These are phyloP conservation scores for Andrena haemorrhoa DNA, from an alignment of 2,888 invertebrate species.

Conservation along the genomic window DNA sequence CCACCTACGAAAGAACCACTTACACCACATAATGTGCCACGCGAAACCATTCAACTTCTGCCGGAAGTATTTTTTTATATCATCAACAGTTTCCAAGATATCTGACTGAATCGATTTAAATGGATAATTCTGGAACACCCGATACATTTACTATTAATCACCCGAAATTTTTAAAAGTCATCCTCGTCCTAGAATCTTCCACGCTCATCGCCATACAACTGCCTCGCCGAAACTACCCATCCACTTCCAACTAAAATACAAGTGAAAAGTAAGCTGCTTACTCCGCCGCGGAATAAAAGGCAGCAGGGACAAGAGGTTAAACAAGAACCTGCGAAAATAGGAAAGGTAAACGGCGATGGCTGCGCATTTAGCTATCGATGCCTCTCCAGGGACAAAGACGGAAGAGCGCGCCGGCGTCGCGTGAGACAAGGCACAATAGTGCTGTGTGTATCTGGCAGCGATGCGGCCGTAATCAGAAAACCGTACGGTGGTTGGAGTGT, in stretches of 20 bases:
- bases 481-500: constrained; percentile 62
- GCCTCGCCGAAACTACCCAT: neutral
- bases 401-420: neutral
- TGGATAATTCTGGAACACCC: no score
- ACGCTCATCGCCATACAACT: no score
- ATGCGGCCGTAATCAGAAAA: constrained; percentile 66
- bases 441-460: constrained; percentile 3
- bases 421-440: constrained; percentile 16
- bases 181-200: no score
- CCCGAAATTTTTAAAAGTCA: no score
- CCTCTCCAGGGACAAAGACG: constrained; percentile 1
- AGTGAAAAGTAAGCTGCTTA: neutral
- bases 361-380: constrained; percentile 25
- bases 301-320: neutral
- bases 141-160: no score
- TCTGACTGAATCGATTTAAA: no score
- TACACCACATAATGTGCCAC: no score
- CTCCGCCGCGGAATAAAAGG: neutral
- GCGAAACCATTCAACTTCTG: no score
- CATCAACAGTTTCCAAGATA: no score
- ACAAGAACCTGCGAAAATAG: neutral
- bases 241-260: neutral
- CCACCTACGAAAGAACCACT: no score
- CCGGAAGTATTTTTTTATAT: no score
- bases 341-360: neutral